Evolutionary conservation across 2,113 vertebrate species (phyloP).

Genomic region (Machaerirhynchus nigripectus): DNA sequence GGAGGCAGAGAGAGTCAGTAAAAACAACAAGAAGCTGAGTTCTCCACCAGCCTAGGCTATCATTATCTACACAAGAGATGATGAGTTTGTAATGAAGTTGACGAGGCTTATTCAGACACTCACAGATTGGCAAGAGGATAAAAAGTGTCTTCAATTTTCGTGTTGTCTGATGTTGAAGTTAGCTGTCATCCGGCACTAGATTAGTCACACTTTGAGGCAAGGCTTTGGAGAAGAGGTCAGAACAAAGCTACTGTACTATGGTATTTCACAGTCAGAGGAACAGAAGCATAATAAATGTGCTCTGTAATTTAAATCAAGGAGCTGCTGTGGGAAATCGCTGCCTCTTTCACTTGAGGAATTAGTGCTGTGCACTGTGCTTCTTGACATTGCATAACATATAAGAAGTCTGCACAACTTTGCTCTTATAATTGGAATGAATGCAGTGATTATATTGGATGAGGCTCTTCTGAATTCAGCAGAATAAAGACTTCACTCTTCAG

Average conservation of each 20-base stretch:
- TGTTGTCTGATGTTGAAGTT: slow-evolving; percentile 87
- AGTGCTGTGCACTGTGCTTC: slow-evolving; percentile 74
- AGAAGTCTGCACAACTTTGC: slow-evolving; percentile 79
- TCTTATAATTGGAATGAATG: slow-evolving; percentile 83
- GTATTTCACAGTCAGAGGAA: slow-evolving; percentile 86
- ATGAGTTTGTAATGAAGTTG: slow-evolving; percentile 90
- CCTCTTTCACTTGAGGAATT: slow-evolving; percentile 82
- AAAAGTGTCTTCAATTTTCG: slow-evolving; percentile 90
- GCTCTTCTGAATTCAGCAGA: slow-evolving; percentile 78
- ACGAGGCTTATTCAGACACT: slow-evolving; percentile 87
- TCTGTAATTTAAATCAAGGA: slow-evolving; percentile 89
- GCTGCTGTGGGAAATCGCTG: slow-evolving; percentile 80
- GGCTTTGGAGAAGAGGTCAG: slow-evolving; percentile 84
- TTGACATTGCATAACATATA: slow-evolving; percentile 74
- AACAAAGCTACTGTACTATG: slow-evolving; percentile 85
- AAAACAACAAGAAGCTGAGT: slow-evolving; percentile 87
- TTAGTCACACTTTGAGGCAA: slow-evolving; percentile 86
- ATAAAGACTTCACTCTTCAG: slow-evolving; percentile 76
- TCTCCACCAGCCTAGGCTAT: slow-evolving; percentile 81
- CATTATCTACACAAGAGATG: slow-evolving; percentile 90
- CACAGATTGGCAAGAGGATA: slow-evolving; percentile 85
- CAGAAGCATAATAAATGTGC: slow-evolving; percentile 85
- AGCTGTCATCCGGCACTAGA: slow-evolving; percentile 84
- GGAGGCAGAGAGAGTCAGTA: slow-evolving; percentile 84
- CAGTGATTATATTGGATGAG: slow-evolving; percentile 80